These are phyloP conservation scores for Epizoanthus scotinus DNA, from an alignment of 92 coral and sea anemone genomes.

Conservation along the genomic window DNA sequence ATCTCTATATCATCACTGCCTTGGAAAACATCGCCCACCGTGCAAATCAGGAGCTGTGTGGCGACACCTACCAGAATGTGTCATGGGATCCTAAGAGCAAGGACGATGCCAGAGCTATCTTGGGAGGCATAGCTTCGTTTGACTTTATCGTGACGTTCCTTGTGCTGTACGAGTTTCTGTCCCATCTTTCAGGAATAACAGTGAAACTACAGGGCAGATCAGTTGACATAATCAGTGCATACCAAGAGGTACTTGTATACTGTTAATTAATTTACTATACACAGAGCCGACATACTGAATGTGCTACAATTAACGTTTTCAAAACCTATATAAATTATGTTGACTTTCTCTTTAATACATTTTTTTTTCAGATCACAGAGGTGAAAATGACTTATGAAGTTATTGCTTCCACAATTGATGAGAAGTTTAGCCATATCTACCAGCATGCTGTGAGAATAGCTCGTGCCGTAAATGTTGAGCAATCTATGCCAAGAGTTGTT, in stretches of 20 bases:
- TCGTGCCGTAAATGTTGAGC: constrained; percentile 24
- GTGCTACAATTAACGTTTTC: background rate
- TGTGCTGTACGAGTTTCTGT: constrained; percentile 39
- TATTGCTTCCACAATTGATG: constrained; percentile 29
- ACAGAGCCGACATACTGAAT: background rate
- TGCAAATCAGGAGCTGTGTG: constrained; percentile 40
- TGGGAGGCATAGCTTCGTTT: constrained; percentile 44
- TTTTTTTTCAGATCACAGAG: constrained; percentile 4
- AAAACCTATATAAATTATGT: no score
- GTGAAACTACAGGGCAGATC: constrained; percentile 47
- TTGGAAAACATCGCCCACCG: constrained; percentile 41
- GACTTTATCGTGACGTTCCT: constrained; percentile 45
- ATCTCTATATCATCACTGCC: constrained; percentile 19
- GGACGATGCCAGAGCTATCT: constrained; percentile 47
- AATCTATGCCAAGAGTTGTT: constrained; percentile 15
- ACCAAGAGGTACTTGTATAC: constrained; percentile 20
- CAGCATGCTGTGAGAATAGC: constrained; percentile 52
- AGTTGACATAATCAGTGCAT: constrained; percentile 35
- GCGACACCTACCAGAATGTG: constrained; percentile 40
- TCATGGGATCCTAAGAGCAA: constrained; percentile 46
- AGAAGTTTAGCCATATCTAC: constrained; percentile 36
- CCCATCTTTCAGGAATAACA: constrained; percentile 51
- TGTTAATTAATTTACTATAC: no score
- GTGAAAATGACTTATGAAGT: constrained; percentile 34
- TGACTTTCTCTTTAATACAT: no score